Base-by-base conservation (phyloP, 2,888 invertebrate genomes). In the Drosophila acutilabella region DNA sequence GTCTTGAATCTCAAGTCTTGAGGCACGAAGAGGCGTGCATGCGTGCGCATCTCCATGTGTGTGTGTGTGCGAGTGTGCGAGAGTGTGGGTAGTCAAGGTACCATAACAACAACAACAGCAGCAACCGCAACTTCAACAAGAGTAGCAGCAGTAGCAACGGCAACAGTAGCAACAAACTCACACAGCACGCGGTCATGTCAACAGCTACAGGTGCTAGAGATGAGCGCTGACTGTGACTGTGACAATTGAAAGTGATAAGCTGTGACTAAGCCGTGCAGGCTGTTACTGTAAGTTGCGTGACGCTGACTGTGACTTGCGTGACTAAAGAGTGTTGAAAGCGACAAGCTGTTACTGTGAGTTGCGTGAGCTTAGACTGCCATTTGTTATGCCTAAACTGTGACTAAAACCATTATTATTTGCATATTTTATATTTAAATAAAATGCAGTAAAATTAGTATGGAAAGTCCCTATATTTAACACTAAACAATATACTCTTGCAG, bases 11-110 rank as follows among this genome's bases (percentile, higher is more conserved):
- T 36, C 50, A 62, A 69, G 41, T 26, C 30, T 30, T 42, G 64
- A 47, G 42, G 67, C 76, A 74, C 76, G 74, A 75, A 56, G 60
- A 52, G 58, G 59, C 48, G 50, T 67, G 36, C 64, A 68, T 76
- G 75, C 78, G 75, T 76, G 78, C 68, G 51, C 78, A 73, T 65
- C 65, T 65, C 59, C 20, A 16, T 45, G 16, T 58, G 14, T 50
- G 23, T 50, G 40, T 54, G 16, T 54, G 47, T 60, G 38, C 68
- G 38, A 41, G 65, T 71, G 38, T n/a, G n/a, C n/a, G n/a, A n/a
- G n/a, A 42, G 65, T 53, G 76, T 82, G 84, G 84, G 84, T 73
- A 71, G 74, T 66, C 81, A 67, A 71, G 67, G 76, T 76, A 52
- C 56, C 56, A 30, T 4, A 20, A 20, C 57, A 67, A 54, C 52